A percentile compares a stretch with the other conserved stretches of the same genome.
Conservation (phyloP, 2,113 vertebrate genomes). For the Panthera tigris region DNA sequence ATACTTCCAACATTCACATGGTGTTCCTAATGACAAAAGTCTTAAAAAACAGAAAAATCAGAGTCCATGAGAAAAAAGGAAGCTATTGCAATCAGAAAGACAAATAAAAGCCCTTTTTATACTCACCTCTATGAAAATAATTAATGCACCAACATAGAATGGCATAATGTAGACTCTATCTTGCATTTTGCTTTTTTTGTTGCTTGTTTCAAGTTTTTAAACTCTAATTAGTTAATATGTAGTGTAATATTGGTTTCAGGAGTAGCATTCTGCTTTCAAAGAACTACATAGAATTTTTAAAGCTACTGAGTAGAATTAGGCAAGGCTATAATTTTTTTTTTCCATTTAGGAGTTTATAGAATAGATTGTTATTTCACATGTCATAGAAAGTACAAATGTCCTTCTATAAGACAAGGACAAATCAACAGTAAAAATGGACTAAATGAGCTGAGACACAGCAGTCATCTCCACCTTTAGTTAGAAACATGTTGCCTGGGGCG, state of each 20-base stretch:
- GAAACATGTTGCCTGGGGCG: no score
- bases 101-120: not conserved
- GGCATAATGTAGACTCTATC: not conserved
- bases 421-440: not conserved
- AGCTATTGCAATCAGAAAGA: not conserved
- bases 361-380: conserved; percentile 12
- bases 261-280: not conserved
- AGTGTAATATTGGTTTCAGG: not conserved
- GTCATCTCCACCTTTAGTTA: not conserved
- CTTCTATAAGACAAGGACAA: not conserved
- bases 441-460: not conserved
- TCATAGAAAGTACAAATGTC: not conserved
- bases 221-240: not conserved
- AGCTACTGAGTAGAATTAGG: not conserved
- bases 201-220: not conserved
- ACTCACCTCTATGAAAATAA: not conserved
- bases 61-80: not conserved
- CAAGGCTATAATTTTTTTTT: not conserved
- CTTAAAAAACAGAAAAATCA: not conserved
- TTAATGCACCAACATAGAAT: not conserved
- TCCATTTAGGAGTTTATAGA: conserved; percentile 2
- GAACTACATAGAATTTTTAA: conserved; percentile 1
- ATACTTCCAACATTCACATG: not conserved
- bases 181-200: not conserved
- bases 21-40: not conserved